Percentiles rank a stretch among this genome's conserved stretches.
phyloP scores from a whole-genome alignment of 2,888 invertebrate species.

The Clunio marinus region DNA sequence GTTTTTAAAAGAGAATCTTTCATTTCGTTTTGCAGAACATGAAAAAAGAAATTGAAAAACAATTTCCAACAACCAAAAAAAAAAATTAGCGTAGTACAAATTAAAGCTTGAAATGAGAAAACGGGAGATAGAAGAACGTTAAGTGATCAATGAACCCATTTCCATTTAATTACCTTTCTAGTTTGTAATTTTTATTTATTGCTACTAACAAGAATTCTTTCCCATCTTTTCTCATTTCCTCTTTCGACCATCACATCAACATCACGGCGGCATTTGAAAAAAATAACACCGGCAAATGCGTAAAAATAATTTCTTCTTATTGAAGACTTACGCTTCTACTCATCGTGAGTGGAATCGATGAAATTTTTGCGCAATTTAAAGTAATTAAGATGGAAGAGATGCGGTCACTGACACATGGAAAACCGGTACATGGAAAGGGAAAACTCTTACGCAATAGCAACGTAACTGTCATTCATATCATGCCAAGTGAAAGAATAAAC shows the following conservation, averaged over 20 bases:
- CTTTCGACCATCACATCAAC: not conserved
- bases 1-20: not conserved
- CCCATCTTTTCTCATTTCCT: not conserved
- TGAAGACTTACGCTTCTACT: not conserved
- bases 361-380: slow-evolving; percentile 34
- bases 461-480: slow-evolving; percentile 26
- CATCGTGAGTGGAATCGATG: slow-evolving; percentile 8
- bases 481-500: slow-evolving; percentile 2
- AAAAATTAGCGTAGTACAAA: too few relatives aligned
- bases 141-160: slow-evolving; percentile 13
- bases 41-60: too few relatives aligned
- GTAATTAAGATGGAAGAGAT: slow-evolving; percentile 34
- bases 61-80: too few relatives aligned
- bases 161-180: slow-evolving; percentile 10
- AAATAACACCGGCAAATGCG: not conserved
- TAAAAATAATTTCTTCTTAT: not conserved
- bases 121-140: not conserved
- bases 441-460: slow-evolving; percentile 24
- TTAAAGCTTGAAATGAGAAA: not conserved
- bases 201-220: not conserved
- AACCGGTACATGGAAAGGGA: slow-evolving; percentile 21
- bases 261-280: not conserved
- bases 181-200: not conserved
- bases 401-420: not conserved
- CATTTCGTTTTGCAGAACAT: not conserved